These are phyloP conservation scores for Lasiurus borealis DNA, from an alignment of 2,113 vertebrate species.

Conservation along the genomic window DNA sequence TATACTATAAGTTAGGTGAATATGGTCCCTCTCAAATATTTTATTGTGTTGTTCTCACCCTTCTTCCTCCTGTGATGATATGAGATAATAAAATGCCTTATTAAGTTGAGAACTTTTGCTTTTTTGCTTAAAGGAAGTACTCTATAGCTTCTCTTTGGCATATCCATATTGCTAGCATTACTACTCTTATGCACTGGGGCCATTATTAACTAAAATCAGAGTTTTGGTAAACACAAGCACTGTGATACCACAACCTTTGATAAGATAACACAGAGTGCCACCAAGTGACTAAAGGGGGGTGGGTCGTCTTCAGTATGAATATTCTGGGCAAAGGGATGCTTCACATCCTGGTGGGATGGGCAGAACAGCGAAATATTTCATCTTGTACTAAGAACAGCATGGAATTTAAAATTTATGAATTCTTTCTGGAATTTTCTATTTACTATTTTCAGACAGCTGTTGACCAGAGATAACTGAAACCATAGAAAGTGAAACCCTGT, in stretches of 20 bases:
- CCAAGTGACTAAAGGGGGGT: neutral
- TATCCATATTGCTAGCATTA: too few species aligned
- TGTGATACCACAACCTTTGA: too few species aligned
- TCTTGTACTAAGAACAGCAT: neutral
- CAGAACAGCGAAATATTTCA: neutral
- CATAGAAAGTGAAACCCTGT: neutral
- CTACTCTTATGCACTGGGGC: neutral
- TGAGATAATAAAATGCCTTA: neutral
- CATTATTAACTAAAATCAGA: neutral
- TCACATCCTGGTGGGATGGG: neutral
- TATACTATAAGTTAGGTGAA: neutral
- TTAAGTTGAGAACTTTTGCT: neutral
- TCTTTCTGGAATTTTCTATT: neutral
- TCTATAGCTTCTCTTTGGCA: neutral
- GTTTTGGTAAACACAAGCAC: neutral
- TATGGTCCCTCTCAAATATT: neutral
- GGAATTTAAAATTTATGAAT: neutral
- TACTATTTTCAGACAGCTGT: neutral
- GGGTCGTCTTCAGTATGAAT: too few species aligned
- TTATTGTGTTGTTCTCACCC: neutral
- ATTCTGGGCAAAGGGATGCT: too few species aligned
- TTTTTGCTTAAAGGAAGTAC: neutral
- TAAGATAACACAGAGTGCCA: neutral
- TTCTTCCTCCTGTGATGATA: neutral
- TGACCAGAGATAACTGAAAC: neutral